Evolutionary conservation across 1,140 invertebrate genomes (phyloP).

Genomic region (Pteromalus puparum): DNA sequence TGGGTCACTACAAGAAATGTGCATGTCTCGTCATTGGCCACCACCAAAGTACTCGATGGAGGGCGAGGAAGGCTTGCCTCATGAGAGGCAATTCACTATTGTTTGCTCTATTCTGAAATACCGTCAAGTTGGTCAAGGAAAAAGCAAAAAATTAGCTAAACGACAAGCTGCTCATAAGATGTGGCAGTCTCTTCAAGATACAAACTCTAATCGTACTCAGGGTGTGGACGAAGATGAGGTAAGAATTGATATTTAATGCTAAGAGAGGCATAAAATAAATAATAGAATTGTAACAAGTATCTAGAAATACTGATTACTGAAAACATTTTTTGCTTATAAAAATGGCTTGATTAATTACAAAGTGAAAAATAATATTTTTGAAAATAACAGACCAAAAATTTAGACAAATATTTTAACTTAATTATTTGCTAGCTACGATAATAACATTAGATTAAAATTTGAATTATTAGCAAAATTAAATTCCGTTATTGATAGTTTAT

Average conservation of each 20-base stretch:
- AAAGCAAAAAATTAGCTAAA: slow-evolving; percentile 97
- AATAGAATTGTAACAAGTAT: not conserved
- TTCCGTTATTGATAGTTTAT: not conserved
- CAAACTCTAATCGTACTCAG: slow-evolving; percentile 76
- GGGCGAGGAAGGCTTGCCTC: slow-evolving; percentile 92
- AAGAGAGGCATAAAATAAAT: not conserved
- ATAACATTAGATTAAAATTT: not conserved
- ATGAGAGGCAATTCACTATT: slow-evolving; percentile 95
- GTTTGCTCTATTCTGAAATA: slow-evolving; percentile 91
- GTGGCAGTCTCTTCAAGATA: slow-evolving; percentile 88
- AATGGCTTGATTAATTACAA: not conserved
- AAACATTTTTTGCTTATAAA: not conserved
- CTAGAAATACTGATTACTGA: not conserved
- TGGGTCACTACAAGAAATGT: slow-evolving; percentile 95
- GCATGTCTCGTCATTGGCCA: slow-evolving; percentile 95
- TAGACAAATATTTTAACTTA: not conserved
- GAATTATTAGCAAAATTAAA: not conserved
- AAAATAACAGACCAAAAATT: not conserved
- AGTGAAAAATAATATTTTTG: not conserved
- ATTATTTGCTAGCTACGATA: too few relatives aligned
- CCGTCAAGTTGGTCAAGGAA: slow-evolving; percentile 88
- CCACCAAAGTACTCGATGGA: slow-evolving; percentile 95
- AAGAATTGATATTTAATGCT: slow-evolving; percentile 50
- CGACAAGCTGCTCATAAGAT: slow-evolving; percentile 94
- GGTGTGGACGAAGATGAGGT: slow-evolving; percentile 79